Percentiles rank a stretch among this genome's conserved stretches.
phyloP scores from a whole-genome alignment of 30 jellyfish, hydroid and myxozoan species.

The Nemopilema nomurai region DNA sequence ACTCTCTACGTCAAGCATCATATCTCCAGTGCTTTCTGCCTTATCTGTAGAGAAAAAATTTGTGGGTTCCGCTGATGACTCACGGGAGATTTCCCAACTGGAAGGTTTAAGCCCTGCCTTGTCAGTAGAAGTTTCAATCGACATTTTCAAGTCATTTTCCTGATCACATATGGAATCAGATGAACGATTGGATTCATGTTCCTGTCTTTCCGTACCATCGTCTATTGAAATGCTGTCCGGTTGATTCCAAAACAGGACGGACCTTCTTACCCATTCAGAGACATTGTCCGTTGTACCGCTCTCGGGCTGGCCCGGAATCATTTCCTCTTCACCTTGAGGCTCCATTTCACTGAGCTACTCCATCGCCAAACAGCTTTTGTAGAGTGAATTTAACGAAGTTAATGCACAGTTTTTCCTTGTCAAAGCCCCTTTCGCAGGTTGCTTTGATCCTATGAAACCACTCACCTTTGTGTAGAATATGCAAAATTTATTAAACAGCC shows the following conservation, averaged over 20 bases:
- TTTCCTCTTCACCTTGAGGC: background rate
- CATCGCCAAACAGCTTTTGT: background rate
- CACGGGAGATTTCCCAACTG: slow-evolving; percentile 13
- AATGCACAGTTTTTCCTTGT: no score
- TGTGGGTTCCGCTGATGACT: slow-evolving; percentile 64
- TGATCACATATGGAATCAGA: background rate
- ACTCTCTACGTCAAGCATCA: slow-evolving; percentile 60
- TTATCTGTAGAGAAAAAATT: slow-evolving; percentile 13
- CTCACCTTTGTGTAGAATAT: no score
- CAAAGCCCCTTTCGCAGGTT: background rate
- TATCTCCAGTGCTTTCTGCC: slow-evolving; percentile 33
- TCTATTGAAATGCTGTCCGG: slow-evolving; percentile 59
- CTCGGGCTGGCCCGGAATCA: background rate
- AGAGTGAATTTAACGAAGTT: background rate
- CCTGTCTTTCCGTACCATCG: slow-evolving; percentile 36
- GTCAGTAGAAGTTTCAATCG: background rate
- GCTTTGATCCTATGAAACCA: no score
- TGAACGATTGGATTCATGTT: background rate
- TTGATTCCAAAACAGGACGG: slow-evolving; percentile 87
- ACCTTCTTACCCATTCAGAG: slow-evolving; percentile 83
- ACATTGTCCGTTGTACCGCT: slow-evolving; percentile 21
- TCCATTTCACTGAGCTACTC: background rate
- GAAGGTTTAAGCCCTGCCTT: slow-evolving; percentile 28
- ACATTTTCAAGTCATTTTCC: slow-evolving; percentile 14
- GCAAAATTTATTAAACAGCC: no score